Percentiles rank a stretch among this genome's conserved stretches.
phyloP scores from a whole-genome alignment of 2,888 invertebrate genomes.

The Caenorhabditis angaria region DNA sequence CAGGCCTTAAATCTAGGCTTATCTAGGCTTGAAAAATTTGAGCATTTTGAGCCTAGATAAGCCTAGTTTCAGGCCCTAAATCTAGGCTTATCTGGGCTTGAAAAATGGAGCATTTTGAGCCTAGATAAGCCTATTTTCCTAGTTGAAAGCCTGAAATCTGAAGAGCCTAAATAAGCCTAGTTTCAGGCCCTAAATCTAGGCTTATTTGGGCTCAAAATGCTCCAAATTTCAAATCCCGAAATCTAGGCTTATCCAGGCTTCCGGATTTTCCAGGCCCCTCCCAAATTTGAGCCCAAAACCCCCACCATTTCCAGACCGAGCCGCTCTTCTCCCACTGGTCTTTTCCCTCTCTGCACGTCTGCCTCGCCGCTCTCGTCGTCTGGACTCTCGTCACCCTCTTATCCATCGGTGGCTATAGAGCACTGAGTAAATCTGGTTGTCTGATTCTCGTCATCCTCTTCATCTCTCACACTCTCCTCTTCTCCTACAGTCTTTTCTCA shows the following conservation, averaged over 20 bases:
- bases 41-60: not conserved
- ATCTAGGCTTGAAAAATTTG: too few relatives aligned
- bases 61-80: not conserved
- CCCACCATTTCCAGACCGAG: not conserved
- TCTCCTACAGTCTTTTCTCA: too few relatives aligned
- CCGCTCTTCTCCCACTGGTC: constrained; percentile 7
- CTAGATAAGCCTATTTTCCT: too few relatives aligned
- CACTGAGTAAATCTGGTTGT: constrained; percentile 24
- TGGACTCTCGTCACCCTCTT: constrained; percentile 26
- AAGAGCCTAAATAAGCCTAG: too few relatives aligned
- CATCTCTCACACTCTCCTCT: not conserved
- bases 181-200: too few relatives aligned
- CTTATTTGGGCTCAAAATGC: not conserved
- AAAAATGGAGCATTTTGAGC: too few relatives aligned
- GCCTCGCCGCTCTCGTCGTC: constrained; percentile 6
- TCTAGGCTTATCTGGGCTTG: not conserved
- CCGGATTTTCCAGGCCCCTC: too few relatives aligned
- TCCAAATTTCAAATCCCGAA: not conserved
- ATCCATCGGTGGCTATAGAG: constrained; percentile 34
- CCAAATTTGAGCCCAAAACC: too few relatives aligned
- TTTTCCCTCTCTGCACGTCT: constrained; percentile 3
- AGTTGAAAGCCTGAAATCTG: too few relatives aligned
- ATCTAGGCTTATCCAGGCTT: too few relatives aligned
- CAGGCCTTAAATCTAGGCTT: too few relatives aligned
- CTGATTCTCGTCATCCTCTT: constrained; percentile 9